These are phyloP conservation scores for Mesochorus sp. DNA, from an alignment of 2,888 invertebrate species.

Conservation along the genomic window DNA sequence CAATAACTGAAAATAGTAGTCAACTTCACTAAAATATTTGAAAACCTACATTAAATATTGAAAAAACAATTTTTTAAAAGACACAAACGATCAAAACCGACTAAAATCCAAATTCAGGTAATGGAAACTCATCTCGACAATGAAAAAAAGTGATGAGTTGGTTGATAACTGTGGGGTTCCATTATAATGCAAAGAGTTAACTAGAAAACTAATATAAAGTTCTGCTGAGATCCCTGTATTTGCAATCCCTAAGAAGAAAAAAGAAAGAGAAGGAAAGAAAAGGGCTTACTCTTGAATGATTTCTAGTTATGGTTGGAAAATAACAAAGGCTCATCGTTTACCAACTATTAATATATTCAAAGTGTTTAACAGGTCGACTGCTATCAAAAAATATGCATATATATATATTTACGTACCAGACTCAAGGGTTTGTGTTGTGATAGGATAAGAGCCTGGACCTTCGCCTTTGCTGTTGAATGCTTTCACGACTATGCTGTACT, in stretches of 20 bases:
- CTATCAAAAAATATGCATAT: too few relatives aligned
- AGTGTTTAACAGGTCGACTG: slow-evolving; percentile 18
- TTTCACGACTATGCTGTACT: slow-evolving; percentile 92
- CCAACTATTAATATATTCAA: slow-evolving; percentile 57
- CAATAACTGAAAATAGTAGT: too few relatives aligned
- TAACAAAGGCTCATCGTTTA: slow-evolving; percentile 43
- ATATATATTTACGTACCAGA: slow-evolving; percentile 85
- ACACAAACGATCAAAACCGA: too few relatives aligned
- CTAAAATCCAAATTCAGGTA: too few relatives aligned
- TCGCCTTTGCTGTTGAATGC: slow-evolving; percentile 94
- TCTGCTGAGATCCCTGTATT: background rate
- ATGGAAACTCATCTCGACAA: too few relatives aligned
- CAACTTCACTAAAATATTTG: too few relatives aligned
- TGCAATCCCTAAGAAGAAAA: background rate
- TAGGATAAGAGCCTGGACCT: slow-evolving; percentile 92
- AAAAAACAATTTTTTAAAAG: too few relatives aligned
- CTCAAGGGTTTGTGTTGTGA: slow-evolving; percentile 91
- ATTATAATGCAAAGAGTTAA: too few relatives aligned
- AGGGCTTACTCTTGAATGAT: slow-evolving; percentile 8
- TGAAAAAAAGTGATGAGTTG: too few relatives aligned
- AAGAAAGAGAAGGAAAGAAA: background rate
- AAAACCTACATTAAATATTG: too few relatives aligned
- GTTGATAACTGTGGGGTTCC: too few relatives aligned
- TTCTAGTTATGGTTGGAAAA: slow-evolving; percentile 18
- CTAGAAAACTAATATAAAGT: slow-evolving; percentile 3